phyloP scores from a whole-genome alignment of 2,888 invertebrate species.

The Cataglyphis altisquamis region DNA sequence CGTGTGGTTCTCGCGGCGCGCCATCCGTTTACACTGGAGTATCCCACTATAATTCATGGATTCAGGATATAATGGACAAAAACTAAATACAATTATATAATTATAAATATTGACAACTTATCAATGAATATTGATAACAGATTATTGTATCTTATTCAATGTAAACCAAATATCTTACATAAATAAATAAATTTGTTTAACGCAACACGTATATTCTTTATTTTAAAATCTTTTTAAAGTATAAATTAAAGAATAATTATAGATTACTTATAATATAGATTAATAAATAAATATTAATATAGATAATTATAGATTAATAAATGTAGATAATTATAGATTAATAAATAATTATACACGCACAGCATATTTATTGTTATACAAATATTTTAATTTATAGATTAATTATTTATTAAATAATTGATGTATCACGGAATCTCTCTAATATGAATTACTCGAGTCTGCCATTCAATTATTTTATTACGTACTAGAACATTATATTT shows the following conservation, averaged over 20 bases:
- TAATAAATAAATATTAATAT: no score
- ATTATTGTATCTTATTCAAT: not conserved
- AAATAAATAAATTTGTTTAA: constrained; percentile 1
- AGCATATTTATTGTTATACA: no score
- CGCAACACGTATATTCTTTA: not conserved
- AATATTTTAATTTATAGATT: no score
- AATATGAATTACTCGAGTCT: no score
- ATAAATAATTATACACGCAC: no score
- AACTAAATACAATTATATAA: constrained; percentile 20
- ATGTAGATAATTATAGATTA: no score
- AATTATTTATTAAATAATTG: no score
- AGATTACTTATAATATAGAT: no score
- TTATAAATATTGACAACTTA: not conserved
- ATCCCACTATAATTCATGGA: constrained; percentile 83
- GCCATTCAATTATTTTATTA: no score
- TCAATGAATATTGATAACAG: not conserved
- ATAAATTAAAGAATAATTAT: not conserved
- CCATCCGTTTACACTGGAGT: constrained; percentile 84
- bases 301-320: no score
- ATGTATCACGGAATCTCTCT: no score
- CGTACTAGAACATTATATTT: no score
- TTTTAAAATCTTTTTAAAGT: not conserved
- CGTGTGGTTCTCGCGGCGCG: constrained; percentile 81
- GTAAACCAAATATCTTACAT: not conserved
- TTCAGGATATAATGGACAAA: constrained; percentile 74